Percentiles rank a stretch among this genome's conserved stretches.
These are phyloP conservation scores for Drosophila arizonae DNA, from an alignment of 1,140 invertebrate genomes.

Conservation along the genomic window DNA sequence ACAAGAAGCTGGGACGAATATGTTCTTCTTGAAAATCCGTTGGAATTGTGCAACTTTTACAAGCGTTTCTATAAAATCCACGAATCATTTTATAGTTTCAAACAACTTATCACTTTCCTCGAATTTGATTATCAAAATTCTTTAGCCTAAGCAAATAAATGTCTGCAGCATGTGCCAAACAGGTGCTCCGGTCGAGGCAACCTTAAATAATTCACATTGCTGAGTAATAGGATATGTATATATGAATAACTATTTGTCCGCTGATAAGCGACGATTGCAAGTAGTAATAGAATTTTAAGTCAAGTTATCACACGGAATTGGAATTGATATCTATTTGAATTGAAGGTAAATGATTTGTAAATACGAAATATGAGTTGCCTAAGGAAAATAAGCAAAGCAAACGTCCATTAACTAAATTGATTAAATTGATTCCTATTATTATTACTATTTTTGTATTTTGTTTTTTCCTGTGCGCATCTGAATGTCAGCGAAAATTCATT, in stretches of 20 bases:
- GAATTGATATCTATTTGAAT: no score
- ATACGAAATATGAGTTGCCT: neutral
- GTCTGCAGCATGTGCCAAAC: constrained; percentile 58
- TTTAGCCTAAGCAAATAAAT: constrained; percentile 10
- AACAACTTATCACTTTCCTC: neutral
- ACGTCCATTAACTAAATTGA: constrained; percentile 65
- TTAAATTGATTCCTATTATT: constrained; percentile 40
- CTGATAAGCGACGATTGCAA: constrained; percentile 54
- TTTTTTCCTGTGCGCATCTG: constrained; percentile 31
- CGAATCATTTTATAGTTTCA: no score
- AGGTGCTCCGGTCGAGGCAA: neutral
- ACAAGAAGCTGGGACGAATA: no score
- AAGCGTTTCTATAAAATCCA: no score
- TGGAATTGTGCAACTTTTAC: no score
- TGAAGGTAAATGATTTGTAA: no score
- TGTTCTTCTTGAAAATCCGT: no score
- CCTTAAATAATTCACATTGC: constrained; percentile 20
- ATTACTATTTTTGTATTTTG: no score
- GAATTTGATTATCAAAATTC: constrained; percentile 36
- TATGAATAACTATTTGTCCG: constrained; percentile 49
- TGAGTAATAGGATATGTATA: constrained; percentile 55
- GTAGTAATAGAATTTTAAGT: neutral
- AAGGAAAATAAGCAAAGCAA: constrained; percentile 1
- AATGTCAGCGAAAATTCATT: constrained; percentile 66
- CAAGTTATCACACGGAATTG: neutral